These are phyloP conservation scores for Columba janthina DNA, from an alignment of 2,113 vertebrate genomes.

Conservation along the genomic window DNA sequence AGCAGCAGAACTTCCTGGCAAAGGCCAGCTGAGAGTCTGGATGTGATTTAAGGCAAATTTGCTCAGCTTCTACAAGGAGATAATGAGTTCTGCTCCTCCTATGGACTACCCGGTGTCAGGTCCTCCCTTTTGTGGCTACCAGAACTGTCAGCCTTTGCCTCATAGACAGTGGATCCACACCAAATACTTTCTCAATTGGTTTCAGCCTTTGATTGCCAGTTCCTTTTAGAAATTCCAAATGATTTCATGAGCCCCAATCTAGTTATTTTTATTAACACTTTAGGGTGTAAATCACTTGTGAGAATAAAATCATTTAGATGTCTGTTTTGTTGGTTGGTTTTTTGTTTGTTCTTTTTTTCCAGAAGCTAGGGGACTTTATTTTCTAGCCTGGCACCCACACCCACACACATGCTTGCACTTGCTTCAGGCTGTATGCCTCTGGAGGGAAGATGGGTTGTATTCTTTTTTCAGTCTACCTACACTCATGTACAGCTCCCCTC, in stretches of 20 bases:
- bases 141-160: neutral
- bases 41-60: neutral
- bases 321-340: neutral
- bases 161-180: neutral
- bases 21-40: neutral
- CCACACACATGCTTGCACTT: neutral
- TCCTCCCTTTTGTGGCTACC: neutral
- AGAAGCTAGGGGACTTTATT: neutral
- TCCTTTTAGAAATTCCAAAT: neutral
- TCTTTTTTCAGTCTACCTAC: neutral
- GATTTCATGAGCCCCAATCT: neutral
- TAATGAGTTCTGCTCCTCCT: constrained; percentile 12
- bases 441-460: neutral
- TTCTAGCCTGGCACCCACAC: neutral
- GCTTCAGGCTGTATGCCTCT: neutral
- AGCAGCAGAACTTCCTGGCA: neutral
- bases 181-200: neutral
- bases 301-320: neutral
- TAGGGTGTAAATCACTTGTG: neutral
- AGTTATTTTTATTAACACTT: neutral
- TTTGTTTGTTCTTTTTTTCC: neutral
- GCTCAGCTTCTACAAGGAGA: neutral
- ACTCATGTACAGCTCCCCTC: neutral
- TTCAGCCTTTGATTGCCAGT: neutral
- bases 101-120: neutral